Conservation (phyloP, 2,888 invertebrate genomes). For the Sylvicola cinctus region DNA sequence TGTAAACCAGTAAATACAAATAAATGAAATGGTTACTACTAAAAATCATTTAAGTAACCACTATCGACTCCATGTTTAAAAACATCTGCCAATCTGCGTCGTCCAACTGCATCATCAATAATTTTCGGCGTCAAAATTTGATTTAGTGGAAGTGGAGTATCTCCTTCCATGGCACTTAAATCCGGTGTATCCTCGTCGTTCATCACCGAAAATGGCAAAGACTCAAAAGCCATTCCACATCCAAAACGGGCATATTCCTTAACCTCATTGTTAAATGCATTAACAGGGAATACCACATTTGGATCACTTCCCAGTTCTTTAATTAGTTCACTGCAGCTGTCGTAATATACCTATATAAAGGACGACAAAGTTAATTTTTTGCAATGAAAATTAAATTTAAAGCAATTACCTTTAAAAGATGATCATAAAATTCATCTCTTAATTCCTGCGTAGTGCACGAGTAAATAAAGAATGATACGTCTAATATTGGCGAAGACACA, state of each 20-base stretch:
- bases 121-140: slow-evolving; percentile 41
- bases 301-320: slow-evolving; percentile 37
- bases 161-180: slow-evolving; percentile 28
- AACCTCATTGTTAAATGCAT: slow-evolving; percentile 22
- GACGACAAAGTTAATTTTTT: slow-evolving; percentile 12
- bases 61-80: slow-evolving; percentile 42
- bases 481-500: slow-evolving; percentile 33
- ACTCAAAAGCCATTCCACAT: slow-evolving; percentile 32
- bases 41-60: slow-evolving; percentile 24
- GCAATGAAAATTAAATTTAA: not conserved
- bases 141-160: slow-evolving; percentile 32
- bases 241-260: slow-evolving; percentile 28
- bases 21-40: too few relatives aligned
- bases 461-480: slow-evolving; percentile 37
- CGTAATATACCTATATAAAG: slow-evolving; percentile 37
- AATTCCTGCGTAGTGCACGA: slow-evolving; percentile 38
- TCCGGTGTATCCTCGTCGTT: slow-evolving; percentile 32
- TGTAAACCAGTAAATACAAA: too few relatives aligned
- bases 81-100: slow-evolving; percentile 37
- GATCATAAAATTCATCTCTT: slow-evolving; percentile 33
- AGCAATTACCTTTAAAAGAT: slow-evolving; percentile 15
- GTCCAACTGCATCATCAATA: slow-evolving; percentile 34
- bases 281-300: slow-evolving; percentile 25
- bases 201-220: slow-evolving; percentile 29
- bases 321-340: slow-evolving; percentile 31